Conservation (phyloP, 2,797 vertebrate species). For the Falco berigora region DNA sequence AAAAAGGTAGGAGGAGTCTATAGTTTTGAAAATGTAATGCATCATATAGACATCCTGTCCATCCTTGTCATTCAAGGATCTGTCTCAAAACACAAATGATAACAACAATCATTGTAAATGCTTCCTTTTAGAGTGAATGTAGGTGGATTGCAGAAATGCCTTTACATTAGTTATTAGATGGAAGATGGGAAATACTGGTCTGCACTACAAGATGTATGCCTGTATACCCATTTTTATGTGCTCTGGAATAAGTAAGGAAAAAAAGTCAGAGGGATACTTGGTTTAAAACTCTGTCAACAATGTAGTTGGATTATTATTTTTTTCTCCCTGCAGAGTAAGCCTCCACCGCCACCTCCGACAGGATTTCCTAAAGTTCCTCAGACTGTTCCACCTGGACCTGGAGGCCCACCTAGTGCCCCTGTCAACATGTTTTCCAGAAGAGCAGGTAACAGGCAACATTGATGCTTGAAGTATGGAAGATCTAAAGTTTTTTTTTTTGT, state of each 20-base stretch:
- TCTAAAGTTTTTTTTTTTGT: not conserved
- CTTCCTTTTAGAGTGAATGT: not conserved
- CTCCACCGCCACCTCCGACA: constrained; percentile 86
- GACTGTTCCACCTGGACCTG: constrained; percentile 61
- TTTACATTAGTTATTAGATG: not conserved
- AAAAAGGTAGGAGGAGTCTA: not conserved
- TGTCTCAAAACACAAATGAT: not conserved
- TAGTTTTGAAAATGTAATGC: not conserved
- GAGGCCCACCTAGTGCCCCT: constrained; percentile 66
- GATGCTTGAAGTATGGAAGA: not conserved
- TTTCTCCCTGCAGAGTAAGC: constrained; percentile 78
- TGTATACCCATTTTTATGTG: not conserved
- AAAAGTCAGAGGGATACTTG: not conserved
- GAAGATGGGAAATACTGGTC: not conserved
- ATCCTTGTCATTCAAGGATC: not conserved
- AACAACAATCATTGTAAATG: not conserved
- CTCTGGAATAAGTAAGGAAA: not conserved
- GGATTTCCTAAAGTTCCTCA: constrained; percentile 78
- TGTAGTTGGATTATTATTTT: not conserved
- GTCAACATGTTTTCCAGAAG: constrained; percentile 94
- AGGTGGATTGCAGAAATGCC: not conserved
- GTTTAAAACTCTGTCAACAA: not conserved
- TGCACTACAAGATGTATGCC: no score
- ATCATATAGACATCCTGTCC: not conserved
- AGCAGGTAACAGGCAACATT: constrained; percentile 79